Conservation (phyloP, 2,113 vertebrate genomes). For the Pycnonotus jocosus region DNA sequence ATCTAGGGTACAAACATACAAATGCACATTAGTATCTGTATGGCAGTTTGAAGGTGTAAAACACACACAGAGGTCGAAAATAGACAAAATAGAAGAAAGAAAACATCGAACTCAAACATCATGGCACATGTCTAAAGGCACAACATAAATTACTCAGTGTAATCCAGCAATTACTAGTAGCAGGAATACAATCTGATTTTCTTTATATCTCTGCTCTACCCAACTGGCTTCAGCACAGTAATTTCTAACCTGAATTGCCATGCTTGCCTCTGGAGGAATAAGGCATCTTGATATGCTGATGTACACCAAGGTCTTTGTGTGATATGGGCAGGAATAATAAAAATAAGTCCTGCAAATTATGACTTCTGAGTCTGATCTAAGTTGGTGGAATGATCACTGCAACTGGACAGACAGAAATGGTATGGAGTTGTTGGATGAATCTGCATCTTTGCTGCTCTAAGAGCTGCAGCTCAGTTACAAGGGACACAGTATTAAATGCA, state of each 20-base stretch:
- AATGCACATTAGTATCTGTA: neutral
- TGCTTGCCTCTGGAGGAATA: neutral
- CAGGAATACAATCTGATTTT: neutral
- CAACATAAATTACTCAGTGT: neutral
- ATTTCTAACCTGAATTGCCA: neutral
- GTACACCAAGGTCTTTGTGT: neutral
- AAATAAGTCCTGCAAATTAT: neutral
- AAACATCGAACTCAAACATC: neutral
- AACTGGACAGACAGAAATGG: neutral
- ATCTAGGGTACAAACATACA: slow-evolving; percentile 12
- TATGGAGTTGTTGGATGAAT: neutral
- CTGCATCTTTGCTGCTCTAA: neutral
- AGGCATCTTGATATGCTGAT: neutral
- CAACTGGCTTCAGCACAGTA: neutral
- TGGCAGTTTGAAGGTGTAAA: neutral
- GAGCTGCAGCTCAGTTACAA: neutral
- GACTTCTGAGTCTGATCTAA: neutral
- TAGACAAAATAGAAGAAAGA: neutral
- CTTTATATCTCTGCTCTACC: neutral
- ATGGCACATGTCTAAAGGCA: neutral
- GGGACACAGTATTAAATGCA: neutral
- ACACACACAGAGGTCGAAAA: neutral
- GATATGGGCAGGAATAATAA: neutral
- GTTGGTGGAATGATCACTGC: neutral
- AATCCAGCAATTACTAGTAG: neutral